A percentile compares a stretch with the other conserved stretches of the same genome.
Evolutionary conservation across 2,113 vertebrate species (phyloP).

Genomic region (Bolborhynchus lineola): DNA sequence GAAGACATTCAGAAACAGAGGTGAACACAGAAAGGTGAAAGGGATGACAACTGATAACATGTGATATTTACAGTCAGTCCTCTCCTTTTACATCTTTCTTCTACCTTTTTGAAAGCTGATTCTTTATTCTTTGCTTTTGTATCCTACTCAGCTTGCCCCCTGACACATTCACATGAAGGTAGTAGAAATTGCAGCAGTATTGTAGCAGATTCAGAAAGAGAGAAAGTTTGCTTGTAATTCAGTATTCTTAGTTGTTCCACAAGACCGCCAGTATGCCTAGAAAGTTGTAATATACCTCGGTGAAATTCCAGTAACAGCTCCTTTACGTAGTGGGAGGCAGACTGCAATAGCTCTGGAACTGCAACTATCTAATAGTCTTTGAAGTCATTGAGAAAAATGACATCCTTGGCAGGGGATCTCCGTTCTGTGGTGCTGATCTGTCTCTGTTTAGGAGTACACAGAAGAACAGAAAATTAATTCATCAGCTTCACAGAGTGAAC

Average conservation of each 20-base stretch:
- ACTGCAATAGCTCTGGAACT: not conserved
- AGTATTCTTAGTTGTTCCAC: not conserved
- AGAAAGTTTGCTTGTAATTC: not conserved
- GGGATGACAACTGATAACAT: not conserved
- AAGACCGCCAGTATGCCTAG: not conserved
- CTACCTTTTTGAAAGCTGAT: not conserved
- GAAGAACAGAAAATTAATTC: slow-evolving; percentile 22
- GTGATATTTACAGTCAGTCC: not conserved
- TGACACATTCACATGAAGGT: not conserved
- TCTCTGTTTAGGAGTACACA: not conserved
- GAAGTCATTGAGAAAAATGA: slow-evolving; percentile 14
- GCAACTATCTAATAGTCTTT: not conserved
- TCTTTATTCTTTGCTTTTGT: not conserved
- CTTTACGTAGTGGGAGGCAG: not conserved
- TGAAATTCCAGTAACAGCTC: not conserved
- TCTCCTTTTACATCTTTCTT: not conserved
- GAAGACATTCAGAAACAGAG: not conserved
- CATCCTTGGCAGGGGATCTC: slow-evolving; percentile 18
- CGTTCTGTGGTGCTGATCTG: not conserved
- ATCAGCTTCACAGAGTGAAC: not conserved
- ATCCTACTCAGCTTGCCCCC: not conserved
- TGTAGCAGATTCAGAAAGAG: not conserved
- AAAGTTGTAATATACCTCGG: not conserved
- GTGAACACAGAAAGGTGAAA: not conserved
- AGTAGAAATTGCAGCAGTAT: not conserved